phyloP scores from a whole-genome alignment of 2,888 invertebrate genomes.

The Drosophila kuntzei region DNA sequence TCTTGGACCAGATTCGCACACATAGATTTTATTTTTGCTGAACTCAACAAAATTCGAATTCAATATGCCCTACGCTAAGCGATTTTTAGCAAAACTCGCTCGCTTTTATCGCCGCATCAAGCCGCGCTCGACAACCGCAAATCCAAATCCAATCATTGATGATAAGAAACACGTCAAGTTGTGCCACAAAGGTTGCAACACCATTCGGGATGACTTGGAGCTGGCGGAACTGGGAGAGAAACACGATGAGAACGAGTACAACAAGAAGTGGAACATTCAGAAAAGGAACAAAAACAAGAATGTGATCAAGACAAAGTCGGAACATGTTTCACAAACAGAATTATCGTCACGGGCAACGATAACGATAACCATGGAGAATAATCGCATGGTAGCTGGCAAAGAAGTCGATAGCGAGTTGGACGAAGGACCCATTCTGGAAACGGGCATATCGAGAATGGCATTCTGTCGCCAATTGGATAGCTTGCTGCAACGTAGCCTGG shows the following conservation, averaged over 20 bases:
- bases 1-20: conserved; percentile 1
- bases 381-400: conserved; percentile 30
- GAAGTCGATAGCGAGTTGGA: neutral
- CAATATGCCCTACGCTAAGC: conserved; percentile 33
- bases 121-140: neutral
- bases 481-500: conserved; percentile 31
- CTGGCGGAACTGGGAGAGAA: neutral
- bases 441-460: conserved; percentile 30
- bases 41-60: conserved; percentile 3
- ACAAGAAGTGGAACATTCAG: neutral
- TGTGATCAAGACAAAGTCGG: conserved; percentile 6
- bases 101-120: conserved; percentile 29
- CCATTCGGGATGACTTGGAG: neutral
- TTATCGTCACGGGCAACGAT: neutral
- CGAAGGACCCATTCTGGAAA: conserved; percentile 38
- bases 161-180: neutral
- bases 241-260: neutral
- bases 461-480: conserved; percentile 44
- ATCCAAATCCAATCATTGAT: neutral
- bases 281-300: neutral
- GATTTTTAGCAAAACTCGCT: conserved; percentile 18
- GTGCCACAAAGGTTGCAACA: conserved; percentile 19
- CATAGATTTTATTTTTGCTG: neutral
- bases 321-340: neutral
- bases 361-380: neutral